Percentiles rank a stretch among this genome's conserved stretches.
These are phyloP conservation scores for Rhyzopertha dominica DNA, from an alignment of 1,140 invertebrate species.

Conservation along the genomic window DNA sequence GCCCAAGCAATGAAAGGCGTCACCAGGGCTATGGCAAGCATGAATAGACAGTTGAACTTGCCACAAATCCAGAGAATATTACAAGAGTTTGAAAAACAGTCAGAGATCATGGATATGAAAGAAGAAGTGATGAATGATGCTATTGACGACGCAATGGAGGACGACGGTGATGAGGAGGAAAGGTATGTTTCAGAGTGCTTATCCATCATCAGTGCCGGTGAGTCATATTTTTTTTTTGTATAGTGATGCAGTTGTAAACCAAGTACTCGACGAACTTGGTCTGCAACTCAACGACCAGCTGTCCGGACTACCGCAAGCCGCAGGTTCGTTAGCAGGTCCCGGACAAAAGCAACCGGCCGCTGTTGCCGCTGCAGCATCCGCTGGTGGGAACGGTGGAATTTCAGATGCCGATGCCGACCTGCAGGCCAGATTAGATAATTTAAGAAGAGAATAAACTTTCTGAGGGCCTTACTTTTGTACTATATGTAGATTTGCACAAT, in stretches of 20 bases:
- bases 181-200: constrained; percentile 55
- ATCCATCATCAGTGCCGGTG: not conserved
- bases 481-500: too few species aligned
- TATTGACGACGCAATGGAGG: constrained; percentile 99
- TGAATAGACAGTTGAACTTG: constrained; percentile 97
- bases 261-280: constrained; percentile 96
- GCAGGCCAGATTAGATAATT: constrained; percentile 89
- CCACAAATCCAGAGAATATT: constrained; percentile 99
- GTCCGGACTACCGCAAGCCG: constrained; percentile 76
- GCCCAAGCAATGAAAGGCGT: constrained; percentile 99
- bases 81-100: constrained; percentile 99
- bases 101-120: constrained; percentile 99
- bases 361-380: constrained; percentile 52
- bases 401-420: constrained; percentile 91
- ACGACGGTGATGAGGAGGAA: constrained; percentile 97
- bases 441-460: constrained; percentile 75
- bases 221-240: constrained; percentile 34
- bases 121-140: constrained; percentile 99
- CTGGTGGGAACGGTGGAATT: constrained; percentile 53
- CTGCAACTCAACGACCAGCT: constrained; percentile 88
- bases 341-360: constrained; percentile 50
- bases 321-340: constrained; percentile 54
- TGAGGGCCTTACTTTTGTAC: too few species aligned
- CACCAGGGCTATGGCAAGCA: constrained; percentile 95
- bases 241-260: constrained; percentile 84